Conservation (phyloP, 2,888 invertebrate species). For the Chorisops tibialis region DNA sequence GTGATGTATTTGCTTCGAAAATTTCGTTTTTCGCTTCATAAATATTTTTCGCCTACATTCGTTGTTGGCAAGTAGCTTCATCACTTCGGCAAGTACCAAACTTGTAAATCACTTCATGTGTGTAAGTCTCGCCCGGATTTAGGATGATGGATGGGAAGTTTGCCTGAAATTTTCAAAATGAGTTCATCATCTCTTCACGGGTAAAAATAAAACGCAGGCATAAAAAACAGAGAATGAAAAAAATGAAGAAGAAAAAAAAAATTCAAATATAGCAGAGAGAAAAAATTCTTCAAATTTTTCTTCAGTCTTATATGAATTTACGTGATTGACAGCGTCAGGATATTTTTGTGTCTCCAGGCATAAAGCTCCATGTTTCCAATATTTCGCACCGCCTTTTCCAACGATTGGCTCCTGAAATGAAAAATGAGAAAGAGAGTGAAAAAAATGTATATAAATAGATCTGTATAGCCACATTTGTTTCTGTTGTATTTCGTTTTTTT, state of each 20-base stretch:
- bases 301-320: conserved; percentile 46
- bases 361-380: conserved; percentile 75
- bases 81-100: conserved; percentile 55
- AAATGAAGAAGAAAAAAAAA: background rate
- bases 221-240: background rate
- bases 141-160: conserved; percentile 73
- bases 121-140: conserved; percentile 68
- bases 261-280: background rate
- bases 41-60: background rate
- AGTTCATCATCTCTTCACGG: conserved; percentile 2
- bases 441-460: background rate
- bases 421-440: background rate
- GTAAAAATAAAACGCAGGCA: background rate
- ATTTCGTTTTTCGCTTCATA: background rate
- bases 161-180: conserved; percentile 54
- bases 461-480: too few species aligned
- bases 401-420: conserved; percentile 48
- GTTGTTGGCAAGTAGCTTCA: conserved; percentile 5
- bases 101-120: conserved; percentile 70
- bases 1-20: background rate
- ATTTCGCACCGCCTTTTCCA: conserved; percentile 69
- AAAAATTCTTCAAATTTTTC: conserved; percentile 12
- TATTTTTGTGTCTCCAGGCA: conserved; percentile 91
- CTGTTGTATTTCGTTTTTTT: too few species aligned
- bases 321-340: conserved; percentile 85